phyloP scores from a whole-genome alignment of 2,113 vertebrate genomes.

The Dromas ardeola region DNA sequence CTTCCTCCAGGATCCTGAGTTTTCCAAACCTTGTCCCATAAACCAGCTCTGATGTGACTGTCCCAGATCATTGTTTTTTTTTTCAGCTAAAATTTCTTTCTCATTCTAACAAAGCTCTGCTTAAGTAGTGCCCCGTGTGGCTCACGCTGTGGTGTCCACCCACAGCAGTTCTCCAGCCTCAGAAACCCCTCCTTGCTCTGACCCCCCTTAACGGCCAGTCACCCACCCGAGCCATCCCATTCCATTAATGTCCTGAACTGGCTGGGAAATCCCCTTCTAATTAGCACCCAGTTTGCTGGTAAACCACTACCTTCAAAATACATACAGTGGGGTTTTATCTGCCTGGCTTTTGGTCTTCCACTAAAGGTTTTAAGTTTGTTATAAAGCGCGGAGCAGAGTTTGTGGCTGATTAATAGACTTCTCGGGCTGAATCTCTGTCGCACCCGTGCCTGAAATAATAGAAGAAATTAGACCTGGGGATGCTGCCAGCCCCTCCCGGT shows the following conservation, averaged over 20 bases:
- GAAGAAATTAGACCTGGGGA: background rate
- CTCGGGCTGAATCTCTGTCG: background rate
- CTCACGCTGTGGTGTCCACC: fast-evolving
- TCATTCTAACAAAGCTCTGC: background rate
- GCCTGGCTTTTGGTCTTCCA: background rate
- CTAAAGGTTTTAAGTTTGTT: background rate
- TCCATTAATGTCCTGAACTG: background rate
- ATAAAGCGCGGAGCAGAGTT: background rate
- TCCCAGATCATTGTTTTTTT: background rate
- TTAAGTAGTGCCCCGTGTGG: fast-evolving
- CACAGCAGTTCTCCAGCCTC: background rate
- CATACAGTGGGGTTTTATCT: fast-evolving
- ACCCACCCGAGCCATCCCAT: background rate
- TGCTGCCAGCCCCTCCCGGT: background rate
- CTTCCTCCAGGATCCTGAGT: background rate
- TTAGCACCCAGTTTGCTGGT: background rate
- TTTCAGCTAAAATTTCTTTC: background rate
- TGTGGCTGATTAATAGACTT: background rate
- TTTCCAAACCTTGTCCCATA: background rate
- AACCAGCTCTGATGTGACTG: background rate
- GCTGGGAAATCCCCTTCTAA: background rate
- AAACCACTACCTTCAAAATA: background rate
- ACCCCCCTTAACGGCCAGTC: too few relatives aligned
- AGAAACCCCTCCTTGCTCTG: background rate
- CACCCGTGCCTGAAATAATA: background rate